A percentile compares a stretch with the other conserved stretches of the same genome.
Conservation (phyloP, 2,888 invertebrate species). For the Petrolisthes manimaculis region DNA sequence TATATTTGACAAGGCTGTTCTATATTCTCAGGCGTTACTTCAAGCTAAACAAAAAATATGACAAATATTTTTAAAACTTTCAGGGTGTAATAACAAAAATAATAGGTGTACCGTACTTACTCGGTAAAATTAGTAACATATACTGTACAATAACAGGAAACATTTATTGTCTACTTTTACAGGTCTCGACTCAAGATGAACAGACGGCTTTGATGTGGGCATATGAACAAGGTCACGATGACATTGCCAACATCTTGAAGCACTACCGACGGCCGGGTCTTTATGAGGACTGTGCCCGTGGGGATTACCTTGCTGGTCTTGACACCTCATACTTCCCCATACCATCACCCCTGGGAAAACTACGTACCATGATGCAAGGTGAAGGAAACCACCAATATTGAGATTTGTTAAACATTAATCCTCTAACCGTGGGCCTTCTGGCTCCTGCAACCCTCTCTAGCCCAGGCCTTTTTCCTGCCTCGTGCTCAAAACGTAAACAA, state of each 20-base stretch:
- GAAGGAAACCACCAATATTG: neutral
- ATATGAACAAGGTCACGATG: conserved; percentile 72
- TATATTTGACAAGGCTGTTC: too few species aligned
- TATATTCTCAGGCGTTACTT: too few species aligned
- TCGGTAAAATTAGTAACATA: neutral
- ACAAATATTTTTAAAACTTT: too few species aligned
- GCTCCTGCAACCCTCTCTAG: too few species aligned
- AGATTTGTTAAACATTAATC: neutral
- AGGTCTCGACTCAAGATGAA: conserved; percentile 67
- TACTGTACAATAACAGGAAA: neutral
- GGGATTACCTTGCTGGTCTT: conserved; percentile 70
- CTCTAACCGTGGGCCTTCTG: neutral
- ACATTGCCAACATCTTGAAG: conserved; percentile 71
- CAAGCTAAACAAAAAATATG: too few species aligned
- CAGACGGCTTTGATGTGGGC: conserved; percentile 72
- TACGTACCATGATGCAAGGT: conserved; percentile 71
- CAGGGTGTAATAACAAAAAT: too few species aligned
- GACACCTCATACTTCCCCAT: conserved; percentile 71
- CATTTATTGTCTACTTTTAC: neutral
- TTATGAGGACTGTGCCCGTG: conserved; percentile 71
- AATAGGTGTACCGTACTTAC: too few species aligned
- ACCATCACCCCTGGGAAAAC: conserved; percentile 72
- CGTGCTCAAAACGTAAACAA: too few species aligned
- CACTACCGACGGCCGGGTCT: conserved; percentile 70
- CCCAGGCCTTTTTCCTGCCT: too few species aligned